Evolutionary conservation across 1,140 invertebrate genomes (phyloP).

Genomic region (Sinella curviseta): DNA sequence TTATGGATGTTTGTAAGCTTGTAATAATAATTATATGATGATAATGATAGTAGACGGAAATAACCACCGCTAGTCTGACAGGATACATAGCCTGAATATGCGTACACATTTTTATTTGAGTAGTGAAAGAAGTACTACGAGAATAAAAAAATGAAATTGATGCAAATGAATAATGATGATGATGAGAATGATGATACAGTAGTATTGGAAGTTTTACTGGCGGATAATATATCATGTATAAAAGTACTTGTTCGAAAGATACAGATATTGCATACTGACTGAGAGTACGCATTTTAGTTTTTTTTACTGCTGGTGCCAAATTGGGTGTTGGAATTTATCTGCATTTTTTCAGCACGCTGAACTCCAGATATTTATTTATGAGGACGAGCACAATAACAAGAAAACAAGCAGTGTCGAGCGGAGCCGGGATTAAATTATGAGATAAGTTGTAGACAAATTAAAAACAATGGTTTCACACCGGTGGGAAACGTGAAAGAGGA

Average conservation of each 20-base stretch:
- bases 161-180: neutral
- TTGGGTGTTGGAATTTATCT: constrained; percentile 18
- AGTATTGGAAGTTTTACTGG: no score
- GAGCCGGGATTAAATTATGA: constrained; percentile 21
- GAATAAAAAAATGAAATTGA: neutral
- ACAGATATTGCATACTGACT: no score
- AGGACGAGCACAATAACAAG: neutral
- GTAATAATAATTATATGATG: neutral
- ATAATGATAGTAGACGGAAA: neutral
- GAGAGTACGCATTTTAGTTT: no score
- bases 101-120: neutral
- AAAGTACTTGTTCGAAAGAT: no score
- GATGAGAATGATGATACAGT: no score
- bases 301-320: constrained; percentile 13
- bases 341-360: constrained; percentile 1
- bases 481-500: constrained; percentile 4
- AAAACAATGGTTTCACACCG: constrained; percentile 24
- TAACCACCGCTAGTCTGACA: no score
- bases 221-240: no score
- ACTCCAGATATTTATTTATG: no score
- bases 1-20: no score
- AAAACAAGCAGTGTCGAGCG: neutral
- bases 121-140: neutral
- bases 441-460: constrained; percentile 27
- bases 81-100: no score